Percentiles rank a stretch among this genome's conserved stretches.
Evolutionary conservation across 53 echinoderm and acorn worm species (phyloP).

Genomic region (Holothuria scabra): DNA sequence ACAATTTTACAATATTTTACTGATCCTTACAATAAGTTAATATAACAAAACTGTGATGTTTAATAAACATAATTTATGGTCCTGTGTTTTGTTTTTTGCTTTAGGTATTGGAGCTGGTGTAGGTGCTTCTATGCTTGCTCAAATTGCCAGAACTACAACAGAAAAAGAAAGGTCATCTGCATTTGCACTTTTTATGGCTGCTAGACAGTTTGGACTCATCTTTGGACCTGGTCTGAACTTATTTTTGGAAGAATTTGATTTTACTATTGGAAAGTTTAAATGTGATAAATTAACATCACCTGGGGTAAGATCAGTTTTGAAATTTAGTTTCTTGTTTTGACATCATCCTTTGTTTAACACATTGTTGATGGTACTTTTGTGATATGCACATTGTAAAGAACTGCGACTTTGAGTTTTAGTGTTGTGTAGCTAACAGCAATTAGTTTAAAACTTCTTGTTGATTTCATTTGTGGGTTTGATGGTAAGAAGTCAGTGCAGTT

Average conservation of each 20-base stretch:
- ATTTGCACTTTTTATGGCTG: conserved; percentile 74
- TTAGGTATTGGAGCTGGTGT: conserved; percentile 90
- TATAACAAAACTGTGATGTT: too few relatives aligned
- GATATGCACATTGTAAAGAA: too few relatives aligned
- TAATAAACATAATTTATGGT: too few relatives aligned
- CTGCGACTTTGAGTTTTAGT: too few relatives aligned
- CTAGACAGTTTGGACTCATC: conserved; percentile 88
- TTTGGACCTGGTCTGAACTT: conserved; percentile 90
- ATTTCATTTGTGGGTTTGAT: too few relatives aligned
- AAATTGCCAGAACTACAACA: conserved; percentile 83
- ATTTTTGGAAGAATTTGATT: conserved; percentile 64
- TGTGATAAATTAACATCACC: conserved; percentile 76
- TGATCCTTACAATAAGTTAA: too few relatives aligned
- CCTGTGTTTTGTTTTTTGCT: background rate
- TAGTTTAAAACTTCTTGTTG: too few relatives aligned
- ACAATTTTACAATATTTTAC: too few relatives aligned
- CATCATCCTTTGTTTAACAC: too few relatives aligned
- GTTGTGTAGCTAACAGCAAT: too few relatives aligned
- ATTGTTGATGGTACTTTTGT: too few relatives aligned
- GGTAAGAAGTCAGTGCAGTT: too few relatives aligned
- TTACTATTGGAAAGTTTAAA: conserved; percentile 71
- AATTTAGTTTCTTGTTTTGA: background rate
- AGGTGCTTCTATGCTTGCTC: conserved; percentile 85
- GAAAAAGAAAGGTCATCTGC: conserved; percentile 80
- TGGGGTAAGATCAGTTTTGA: conserved; percentile 66